Conservation (phyloP, 2,113 vertebrate species). For the Ursus arctos region DNA sequence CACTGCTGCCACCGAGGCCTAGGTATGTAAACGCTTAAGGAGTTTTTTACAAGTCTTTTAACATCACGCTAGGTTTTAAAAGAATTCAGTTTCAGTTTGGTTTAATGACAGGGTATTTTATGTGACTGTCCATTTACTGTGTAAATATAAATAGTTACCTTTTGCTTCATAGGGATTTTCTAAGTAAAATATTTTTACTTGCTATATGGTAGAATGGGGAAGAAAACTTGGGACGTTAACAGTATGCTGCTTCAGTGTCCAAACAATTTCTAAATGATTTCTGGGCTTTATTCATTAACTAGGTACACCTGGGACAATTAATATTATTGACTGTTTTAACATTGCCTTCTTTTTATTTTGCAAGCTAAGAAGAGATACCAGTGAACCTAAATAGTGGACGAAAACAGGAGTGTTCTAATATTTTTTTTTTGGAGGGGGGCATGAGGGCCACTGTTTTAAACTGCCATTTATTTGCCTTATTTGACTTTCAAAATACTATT, state of each 20-base stretch:
- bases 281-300: slow-evolving; percentile 88
- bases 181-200: slow-evolving; percentile 84
- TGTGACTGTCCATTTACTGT: slow-evolving; percentile 63
- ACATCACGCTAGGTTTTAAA: slow-evolving; percentile 88
- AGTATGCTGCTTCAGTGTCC: slow-evolving; percentile 83
- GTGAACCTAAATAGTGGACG: slow-evolving; percentile 89
- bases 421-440: slow-evolving; percentile 75
- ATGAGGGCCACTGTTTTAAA: slow-evolving; percentile 79
- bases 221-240: slow-evolving; percentile 80
- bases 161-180: slow-evolving; percentile 85
- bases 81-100: slow-evolving; percentile 82
- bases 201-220: slow-evolving; percentile 84
- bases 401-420: slow-evolving; percentile 85
- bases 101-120: slow-evolving; percentile 84
- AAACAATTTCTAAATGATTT: slow-evolving; percentile 87
- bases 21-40: slow-evolving; percentile 96
- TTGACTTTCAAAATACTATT: slow-evolving; percentile 84
- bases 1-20: slow-evolving; percentile 95
- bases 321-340: slow-evolving; percentile 88
- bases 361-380: slow-evolving; percentile 89
- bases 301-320: slow-evolving; percentile 87
- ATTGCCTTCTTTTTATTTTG: slow-evolving; percentile 89
- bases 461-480: slow-evolving; percentile 80
- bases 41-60: slow-evolving; percentile 91
- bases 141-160: slow-evolving; percentile 50